Evolutionary conservation across 2,113 vertebrate species (phyloP).

Genomic region (Bufo bufo): DNA sequence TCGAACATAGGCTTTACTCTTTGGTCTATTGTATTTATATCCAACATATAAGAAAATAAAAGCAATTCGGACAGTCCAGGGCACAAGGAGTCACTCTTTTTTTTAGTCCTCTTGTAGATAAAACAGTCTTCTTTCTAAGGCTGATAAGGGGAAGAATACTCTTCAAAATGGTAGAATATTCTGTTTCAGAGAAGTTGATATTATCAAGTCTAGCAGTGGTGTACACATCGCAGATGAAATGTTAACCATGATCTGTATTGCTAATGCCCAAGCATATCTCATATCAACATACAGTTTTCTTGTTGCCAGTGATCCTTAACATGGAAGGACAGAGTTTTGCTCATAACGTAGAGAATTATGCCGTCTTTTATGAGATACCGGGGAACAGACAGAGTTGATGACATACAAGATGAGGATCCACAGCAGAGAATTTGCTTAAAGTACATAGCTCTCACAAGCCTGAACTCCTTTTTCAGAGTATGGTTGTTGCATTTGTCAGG

Average conservation of each 20-base stretch:
- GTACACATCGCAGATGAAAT: slow-evolving; percentile 64
- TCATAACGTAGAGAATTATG: slow-evolving; percentile 69
- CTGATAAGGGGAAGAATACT: slow-evolving; percentile 67
- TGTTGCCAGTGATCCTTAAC: slow-evolving; percentile 66
- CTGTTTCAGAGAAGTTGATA: slow-evolving; percentile 62
- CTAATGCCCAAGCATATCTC: slow-evolving; percentile 69
- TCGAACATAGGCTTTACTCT: slow-evolving; percentile 86
- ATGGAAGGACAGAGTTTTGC: slow-evolving; percentile 67
- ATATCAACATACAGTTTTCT: slow-evolving; percentile 61
- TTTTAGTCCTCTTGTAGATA: slow-evolving; percentile 69
- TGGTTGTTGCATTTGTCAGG: slow-evolving; percentile 84
- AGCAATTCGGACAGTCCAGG: slow-evolving; percentile 88
- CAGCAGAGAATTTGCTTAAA: slow-evolving; percentile 75
- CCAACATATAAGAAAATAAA: slow-evolving; percentile 87
- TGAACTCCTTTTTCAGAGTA: slow-evolving; percentile 73
- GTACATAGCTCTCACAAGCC: slow-evolving; percentile 73
- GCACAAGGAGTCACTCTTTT: slow-evolving; percentile 74
- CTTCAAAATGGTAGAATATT: slow-evolving; percentile 66
- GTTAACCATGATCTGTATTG: slow-evolving; percentile 71
- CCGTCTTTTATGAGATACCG: slow-evolving; percentile 77
- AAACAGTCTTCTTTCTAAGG: slow-evolving; percentile 70
- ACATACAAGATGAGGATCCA: slow-evolving; percentile 73
- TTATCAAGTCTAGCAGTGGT: slow-evolving; percentile 65
- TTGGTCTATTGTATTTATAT: slow-evolving; percentile 95
- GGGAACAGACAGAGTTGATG: slow-evolving; percentile 74